phyloP scores from a whole-genome alignment of 1,140 invertebrate genomes.

The Philaenus spumarius region DNA sequence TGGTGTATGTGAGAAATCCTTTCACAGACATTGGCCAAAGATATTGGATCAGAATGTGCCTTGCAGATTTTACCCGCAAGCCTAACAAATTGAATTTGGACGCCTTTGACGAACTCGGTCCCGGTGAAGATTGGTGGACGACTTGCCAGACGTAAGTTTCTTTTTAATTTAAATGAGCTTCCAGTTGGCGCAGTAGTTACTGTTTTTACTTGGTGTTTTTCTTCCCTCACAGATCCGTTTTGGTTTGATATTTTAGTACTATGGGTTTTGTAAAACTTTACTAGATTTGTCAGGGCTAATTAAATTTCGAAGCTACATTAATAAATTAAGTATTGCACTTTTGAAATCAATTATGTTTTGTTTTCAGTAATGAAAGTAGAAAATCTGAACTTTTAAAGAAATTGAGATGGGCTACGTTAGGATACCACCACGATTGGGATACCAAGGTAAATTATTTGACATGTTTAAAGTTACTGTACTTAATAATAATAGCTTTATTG shows the following conservation, averaged over 20 bases:
- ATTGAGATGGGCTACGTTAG: constrained; percentile 85
- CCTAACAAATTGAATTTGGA: constrained; percentile 78
- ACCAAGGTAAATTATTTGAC: constrained; percentile 75
- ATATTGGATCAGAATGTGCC: constrained; percentile 73
- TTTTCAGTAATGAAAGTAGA: constrained; percentile 27
- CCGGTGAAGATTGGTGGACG: constrained; percentile 45
- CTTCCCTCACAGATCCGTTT: too few species aligned
- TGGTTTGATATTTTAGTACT: too few species aligned
- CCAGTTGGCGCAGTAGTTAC: too few species aligned
- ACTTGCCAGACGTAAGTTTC: constrained; percentile 36
- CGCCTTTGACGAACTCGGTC: constrained; percentile 42
- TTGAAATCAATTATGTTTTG: background rate
- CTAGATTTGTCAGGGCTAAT: too few species aligned
- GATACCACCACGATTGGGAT: constrained; percentile 95
- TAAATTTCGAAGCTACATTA: too few species aligned
- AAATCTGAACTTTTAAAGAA: constrained; percentile 44
- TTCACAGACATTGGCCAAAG: constrained; percentile 69
- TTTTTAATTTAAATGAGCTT: too few species aligned
- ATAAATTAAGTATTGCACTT: too few species aligned
- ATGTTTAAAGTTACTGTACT: too few species aligned
- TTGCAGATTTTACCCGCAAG: constrained; percentile 64
- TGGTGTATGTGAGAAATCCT: constrained; percentile 76
- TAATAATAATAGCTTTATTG: too few species aligned
- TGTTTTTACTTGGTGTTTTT: too few species aligned
- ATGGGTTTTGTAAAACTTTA: too few species aligned